Evolutionary conservation across 2,888 invertebrate genomes (phyloP), one percentile per base, ranked within the genome.

Genomic region (Crematogaster levior): DNA sequence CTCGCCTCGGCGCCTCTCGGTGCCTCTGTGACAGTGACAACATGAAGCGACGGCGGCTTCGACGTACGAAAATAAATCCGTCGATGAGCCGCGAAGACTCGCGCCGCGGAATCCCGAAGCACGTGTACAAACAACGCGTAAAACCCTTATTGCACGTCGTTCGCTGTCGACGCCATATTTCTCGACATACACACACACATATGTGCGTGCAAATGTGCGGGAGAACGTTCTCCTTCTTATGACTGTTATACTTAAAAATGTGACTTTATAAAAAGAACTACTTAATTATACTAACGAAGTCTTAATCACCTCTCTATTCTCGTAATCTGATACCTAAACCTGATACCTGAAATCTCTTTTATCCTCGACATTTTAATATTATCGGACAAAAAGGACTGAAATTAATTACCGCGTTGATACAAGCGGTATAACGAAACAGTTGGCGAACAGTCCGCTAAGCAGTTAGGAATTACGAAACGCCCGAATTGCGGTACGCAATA

Each of bases 11-110:
- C 88, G 88, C 90, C n/a, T n/a, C n/a, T n/a, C 89, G 80, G 89
- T 81, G 80, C 65, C 73, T 68, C 80, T 37, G 83, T 84, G 84
- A 87, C 86, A 83, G 83, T 81, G 90, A 88, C 88, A 86, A 84
- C 85, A 85, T 84, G 30, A 89, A 77, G 84, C 84, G 61, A 53
- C 68, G 48, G 74, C 21, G 15, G 53, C 53, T 86, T 84, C 72
- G 84, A 86, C 85, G 80, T 88, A 89, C 88, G 83, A 89, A 89
- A 89, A 89, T 89, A 89, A 89, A 89, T 89, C 84, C 80, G 46
- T 81, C 84, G 85, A 89, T 87, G 86, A 79, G 37, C 66, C 60
- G 75, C 68, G 86, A 73, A 79, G 81, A 61, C 73, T 74, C 77
- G 79, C 60, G 68, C 68, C 37, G 37, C 48, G 81, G 86, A 86